Evolutionary conservation across 2,888 invertebrate species (phyloP), one percentile per base, ranked within the genome.

Genomic region (Trissolcus brochymenae): DNA sequence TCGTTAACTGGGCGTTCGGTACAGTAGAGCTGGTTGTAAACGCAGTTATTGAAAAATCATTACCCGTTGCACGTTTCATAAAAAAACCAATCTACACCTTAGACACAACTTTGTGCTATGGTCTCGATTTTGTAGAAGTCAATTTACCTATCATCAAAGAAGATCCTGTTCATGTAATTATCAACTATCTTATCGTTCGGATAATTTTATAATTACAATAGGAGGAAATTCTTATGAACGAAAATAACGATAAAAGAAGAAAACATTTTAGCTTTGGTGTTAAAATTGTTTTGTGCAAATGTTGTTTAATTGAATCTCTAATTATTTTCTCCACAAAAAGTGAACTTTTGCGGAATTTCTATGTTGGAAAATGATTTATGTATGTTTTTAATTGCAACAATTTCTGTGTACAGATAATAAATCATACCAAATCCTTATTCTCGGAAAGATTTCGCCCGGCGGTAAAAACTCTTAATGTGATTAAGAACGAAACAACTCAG

Each of bases 1-100:
- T 94, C 60, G 90, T 93, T 17, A 93, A 92, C 87, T 94, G 94
- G 93, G 93, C 94, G 0, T 88, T 94, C 3, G 92, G 92, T 17
- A 93, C 93, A 1, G 93, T 94, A 0, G 94, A 94, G 83, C 84
- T 77, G 55, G 78, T 84, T 19, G 73, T 86, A 17, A 81, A 79
- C 35, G 79, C 81, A 2, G 80, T 87, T 29, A 79, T 85, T 29
- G 83, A 85, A 67, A 86, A 84, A 55, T 83, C 85, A 9, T 60
- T 83, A 51, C 87, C 87, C 0, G 83, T 89, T 16, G 88, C 87
- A 2, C 84, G 84, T 67, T 81, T 87, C n/a, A 85, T 91, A 82
- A 91, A 91, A 84, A 89, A 89, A 55, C 91, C 91, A 59, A 91
- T 92, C 78, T 81, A 91, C 84, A 90, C 90, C 68, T 92, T 94